A percentile compares a stretch with the other conserved stretches of the same genome.
These are phyloP conservation scores for Iphiclides podalirius DNA, from an alignment of 2,888 invertebrate species.

Conservation along the genomic window DNA sequence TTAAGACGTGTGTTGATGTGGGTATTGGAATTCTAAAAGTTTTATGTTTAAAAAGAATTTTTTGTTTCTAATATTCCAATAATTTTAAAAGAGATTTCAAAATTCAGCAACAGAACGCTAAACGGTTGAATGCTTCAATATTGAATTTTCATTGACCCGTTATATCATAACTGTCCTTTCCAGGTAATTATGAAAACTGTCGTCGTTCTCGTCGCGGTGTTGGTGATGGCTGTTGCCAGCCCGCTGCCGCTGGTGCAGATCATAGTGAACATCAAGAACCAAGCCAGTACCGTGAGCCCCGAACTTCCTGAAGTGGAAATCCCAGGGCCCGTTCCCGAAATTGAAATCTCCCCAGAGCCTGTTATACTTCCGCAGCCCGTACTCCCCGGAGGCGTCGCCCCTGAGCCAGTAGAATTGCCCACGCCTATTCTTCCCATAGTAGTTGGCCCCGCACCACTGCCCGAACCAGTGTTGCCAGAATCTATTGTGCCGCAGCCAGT, in stretches of 20 bases:
- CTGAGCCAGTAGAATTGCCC: conserved; percentile 21
- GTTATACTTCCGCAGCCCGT: conserved; percentile 18
- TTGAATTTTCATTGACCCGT: too few species aligned
- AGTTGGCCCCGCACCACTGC: conserved; percentile 22
- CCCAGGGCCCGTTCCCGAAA: background rate
- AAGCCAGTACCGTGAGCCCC: conserved; percentile 31
- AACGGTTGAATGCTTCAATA: too few species aligned
- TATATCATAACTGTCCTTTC: too few species aligned
- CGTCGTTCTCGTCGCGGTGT: conserved; percentile 43
- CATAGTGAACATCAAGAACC: conserved; percentile 43
- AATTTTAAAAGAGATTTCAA: too few species aligned
- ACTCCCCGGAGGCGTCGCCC: conserved; percentile 17
- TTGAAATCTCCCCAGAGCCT: conserved; percentile 18
- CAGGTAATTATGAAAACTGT: conserved; percentile 44
- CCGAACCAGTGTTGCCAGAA: conserved; percentile 22
- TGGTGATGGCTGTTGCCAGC: conserved; percentile 47
- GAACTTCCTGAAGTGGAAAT: conserved; percentile 28
- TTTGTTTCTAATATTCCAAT: too few species aligned
- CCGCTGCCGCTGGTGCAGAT: conserved; percentile 48
- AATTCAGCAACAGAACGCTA: too few species aligned
- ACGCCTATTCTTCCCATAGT: conserved; percentile 23
- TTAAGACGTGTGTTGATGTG: too few species aligned
- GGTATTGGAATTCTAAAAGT: too few species aligned
- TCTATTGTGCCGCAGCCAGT: conserved; percentile 16
- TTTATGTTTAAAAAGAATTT: too few species aligned